A percentile compares a stretch with the other conserved stretches of the same genome.
Conservation (phyloP, 2,113 vertebrate species). For the Osmerus eperlanus region DNA sequence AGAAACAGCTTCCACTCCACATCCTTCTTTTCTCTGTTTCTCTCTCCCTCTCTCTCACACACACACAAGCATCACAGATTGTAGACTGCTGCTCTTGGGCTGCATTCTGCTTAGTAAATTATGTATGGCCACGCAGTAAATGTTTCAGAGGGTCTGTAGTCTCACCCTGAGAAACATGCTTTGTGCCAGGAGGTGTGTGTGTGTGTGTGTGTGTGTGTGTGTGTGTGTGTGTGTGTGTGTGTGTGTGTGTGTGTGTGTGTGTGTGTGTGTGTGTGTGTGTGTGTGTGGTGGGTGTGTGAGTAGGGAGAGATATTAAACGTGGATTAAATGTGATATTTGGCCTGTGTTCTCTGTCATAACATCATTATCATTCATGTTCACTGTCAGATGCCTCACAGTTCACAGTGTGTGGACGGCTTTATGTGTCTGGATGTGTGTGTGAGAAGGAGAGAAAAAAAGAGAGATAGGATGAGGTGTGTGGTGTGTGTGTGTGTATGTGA, state of each 20-base stretch:
- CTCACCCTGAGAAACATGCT: slow-evolving; percentile 24
- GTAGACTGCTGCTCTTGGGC: slow-evolving; percentile 7
- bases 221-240: slow-evolving; percentile 5
- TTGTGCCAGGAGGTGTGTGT: neutral
- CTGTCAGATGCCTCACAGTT: too few relatives aligned
- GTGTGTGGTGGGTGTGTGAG: slow-evolving; percentile 9
- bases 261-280: slow-evolving; percentile 14
- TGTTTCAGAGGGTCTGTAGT: slow-evolving; percentile 51
- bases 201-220: neutral
- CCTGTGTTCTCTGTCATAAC: too few relatives aligned
- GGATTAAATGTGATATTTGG: too few relatives aligned
- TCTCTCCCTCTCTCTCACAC: neutral
- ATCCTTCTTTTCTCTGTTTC: too few relatives aligned
- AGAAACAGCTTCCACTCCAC: too few relatives aligned
- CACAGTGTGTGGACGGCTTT: neutral
- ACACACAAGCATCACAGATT: neutral
- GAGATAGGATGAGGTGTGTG: neutral
- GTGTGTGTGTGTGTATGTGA: slow-evolving; percentile 1
- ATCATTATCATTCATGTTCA: too few relatives aligned
- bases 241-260: slow-evolving; percentile 12
- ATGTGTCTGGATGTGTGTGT: neutral
- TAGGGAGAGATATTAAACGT: neutral
- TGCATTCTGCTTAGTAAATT: slow-evolving; percentile 43
- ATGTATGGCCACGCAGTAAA: slow-evolving; percentile 57
- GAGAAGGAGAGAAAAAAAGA: neutral